Percentiles rank a stretch among this genome's conserved stretches.
Conservation (phyloP, 2,113 vertebrate genomes). For the Speoplatyrhinus poulsoni region DNA sequence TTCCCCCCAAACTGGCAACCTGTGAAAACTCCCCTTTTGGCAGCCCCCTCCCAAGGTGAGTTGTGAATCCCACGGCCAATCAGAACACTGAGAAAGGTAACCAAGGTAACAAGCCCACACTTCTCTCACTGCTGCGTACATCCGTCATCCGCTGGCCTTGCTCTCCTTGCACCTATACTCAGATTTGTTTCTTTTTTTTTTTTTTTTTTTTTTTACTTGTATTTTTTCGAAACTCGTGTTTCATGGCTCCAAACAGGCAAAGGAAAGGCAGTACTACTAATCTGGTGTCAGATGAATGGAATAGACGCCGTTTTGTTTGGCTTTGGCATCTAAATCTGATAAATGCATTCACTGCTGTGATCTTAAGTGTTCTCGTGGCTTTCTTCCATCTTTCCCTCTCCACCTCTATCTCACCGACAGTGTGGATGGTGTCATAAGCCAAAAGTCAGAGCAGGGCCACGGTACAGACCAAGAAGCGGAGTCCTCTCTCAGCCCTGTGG, state of each 20-base stretch:
- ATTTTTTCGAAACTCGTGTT: slow-evolving; percentile 9
- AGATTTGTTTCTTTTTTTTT: slow-evolving; percentile 13
- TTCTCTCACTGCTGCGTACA: slow-evolving; percentile 61
- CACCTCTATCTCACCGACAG: slow-evolving; percentile 40
- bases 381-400: slow-evolving; percentile 9
- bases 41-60: slow-evolving; percentile 84
- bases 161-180: slow-evolving; percentile 34
- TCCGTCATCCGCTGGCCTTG: slow-evolving; percentile 62
- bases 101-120: slow-evolving; percentile 52
- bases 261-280: slow-evolving; percentile 5
- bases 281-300: slow-evolving; percentile 6
- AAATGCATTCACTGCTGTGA: not conserved
- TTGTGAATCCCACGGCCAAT: slow-evolving; percentile 53
- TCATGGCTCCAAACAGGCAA: slow-evolving; percentile 25
- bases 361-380: slow-evolving; percentile 1
- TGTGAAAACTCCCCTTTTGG: slow-evolving; percentile 84
- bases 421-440: slow-evolving; percentile 56
- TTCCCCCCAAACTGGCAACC: slow-evolving; percentile 76
- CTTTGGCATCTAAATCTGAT: not conserved
- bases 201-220: slow-evolving; percentile 16
- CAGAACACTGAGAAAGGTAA: slow-evolving; percentile 64
- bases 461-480: slow-evolving; percentile 50
- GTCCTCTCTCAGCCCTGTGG: slow-evolving; percentile 37
- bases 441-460: slow-evolving; percentile 39
- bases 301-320: not conserved